These are phyloP conservation scores for Linepithema humile DNA, from an alignment of 1,140 invertebrate species.

Conservation along the genomic window DNA sequence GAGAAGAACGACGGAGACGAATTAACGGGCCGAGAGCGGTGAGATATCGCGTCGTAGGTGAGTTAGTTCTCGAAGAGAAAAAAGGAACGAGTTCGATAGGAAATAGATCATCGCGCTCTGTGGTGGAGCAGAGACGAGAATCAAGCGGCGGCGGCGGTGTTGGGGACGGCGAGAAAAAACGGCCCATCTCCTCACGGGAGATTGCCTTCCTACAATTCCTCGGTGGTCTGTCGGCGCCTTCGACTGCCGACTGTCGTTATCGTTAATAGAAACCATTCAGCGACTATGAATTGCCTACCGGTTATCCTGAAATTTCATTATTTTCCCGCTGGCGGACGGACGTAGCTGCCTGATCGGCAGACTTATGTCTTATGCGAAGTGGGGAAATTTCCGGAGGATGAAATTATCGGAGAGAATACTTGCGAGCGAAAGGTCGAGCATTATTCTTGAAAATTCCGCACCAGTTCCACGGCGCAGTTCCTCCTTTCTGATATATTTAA, in stretches of 20 bases:
- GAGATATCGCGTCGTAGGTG: constrained; percentile 71
- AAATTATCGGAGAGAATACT: constrained; percentile 57
- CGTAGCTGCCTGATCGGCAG: constrained; percentile 25
- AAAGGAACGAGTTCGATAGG: constrained; percentile 77
- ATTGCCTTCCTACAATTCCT: constrained; percentile 81
- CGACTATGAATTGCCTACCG: constrained; percentile 80
- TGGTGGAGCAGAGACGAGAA: constrained; percentile 37
- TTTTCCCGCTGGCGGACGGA: constrained; percentile 72
- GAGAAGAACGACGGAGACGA: constrained; percentile 35
- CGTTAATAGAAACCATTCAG: constrained; percentile 81
- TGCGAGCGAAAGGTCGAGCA: constrained; percentile 15
- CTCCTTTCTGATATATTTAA: background rate
- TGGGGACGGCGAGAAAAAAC: constrained; percentile 59
- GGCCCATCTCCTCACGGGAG: constrained; percentile 84
- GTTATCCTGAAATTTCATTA: constrained; percentile 85
- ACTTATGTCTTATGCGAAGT: constrained; percentile 4
- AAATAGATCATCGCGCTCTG: constrained; percentile 83
- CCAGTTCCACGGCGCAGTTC: background rate
- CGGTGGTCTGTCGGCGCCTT: constrained; percentile 60
- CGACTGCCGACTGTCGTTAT: constrained; percentile 63
- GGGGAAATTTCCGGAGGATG: constrained; percentile 54
- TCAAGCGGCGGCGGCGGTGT: background rate
- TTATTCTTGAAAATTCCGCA: constrained; percentile 28
- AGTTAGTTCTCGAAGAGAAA: constrained; percentile 57
- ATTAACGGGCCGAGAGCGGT: constrained; percentile 37